phyloP scores from a whole-genome alignment of 1,140 invertebrate genomes.

The Cyphomyrmex costatus region DNA sequence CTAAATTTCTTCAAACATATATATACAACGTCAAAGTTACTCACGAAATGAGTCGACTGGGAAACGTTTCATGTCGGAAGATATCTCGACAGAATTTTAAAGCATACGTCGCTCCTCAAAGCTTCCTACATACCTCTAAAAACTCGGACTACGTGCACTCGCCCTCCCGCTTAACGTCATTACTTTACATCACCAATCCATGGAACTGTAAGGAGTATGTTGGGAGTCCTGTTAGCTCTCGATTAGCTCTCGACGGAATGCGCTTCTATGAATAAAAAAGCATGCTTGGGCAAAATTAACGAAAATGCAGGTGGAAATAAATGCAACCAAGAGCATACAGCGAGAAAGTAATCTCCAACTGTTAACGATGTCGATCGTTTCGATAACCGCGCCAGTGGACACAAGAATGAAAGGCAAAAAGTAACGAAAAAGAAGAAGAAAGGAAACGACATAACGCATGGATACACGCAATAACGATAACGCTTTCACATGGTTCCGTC shows the following conservation, averaged over 20 bases:
- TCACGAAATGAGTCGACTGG: constrained; percentile 45
- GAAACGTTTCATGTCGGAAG: constrained; percentile 33
- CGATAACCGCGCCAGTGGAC: not conserved
- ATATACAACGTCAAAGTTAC: constrained; percentile 58
- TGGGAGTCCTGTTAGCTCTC: not conserved
- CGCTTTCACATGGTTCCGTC: constrained; percentile 7
- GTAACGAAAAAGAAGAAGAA: not conserved
- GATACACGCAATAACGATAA: constrained; percentile 60
- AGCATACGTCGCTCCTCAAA: constrained; percentile 47
- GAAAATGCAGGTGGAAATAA: constrained; percentile 6
- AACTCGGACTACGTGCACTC: constrained; percentile 20
- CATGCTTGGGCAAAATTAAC: not conserved
- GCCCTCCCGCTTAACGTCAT: not conserved
- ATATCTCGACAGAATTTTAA: constrained; percentile 61
- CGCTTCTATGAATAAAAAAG: constrained; percentile 22
- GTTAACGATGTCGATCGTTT: constrained; percentile 36
- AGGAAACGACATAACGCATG: not conserved
- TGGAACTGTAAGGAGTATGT: constrained; percentile 4
- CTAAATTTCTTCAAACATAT: constrained; percentile 56
- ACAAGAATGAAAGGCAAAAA: not conserved
- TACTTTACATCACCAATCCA: constrained; percentile 37
- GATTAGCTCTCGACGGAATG: constrained; percentile 6
- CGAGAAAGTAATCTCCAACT: constrained; percentile 25
- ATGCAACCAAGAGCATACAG: not conserved
- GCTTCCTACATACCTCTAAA: constrained; percentile 21